Conservation (phyloP, 1,140 invertebrate species). For the Caenorhabditis briggsae region DNA sequence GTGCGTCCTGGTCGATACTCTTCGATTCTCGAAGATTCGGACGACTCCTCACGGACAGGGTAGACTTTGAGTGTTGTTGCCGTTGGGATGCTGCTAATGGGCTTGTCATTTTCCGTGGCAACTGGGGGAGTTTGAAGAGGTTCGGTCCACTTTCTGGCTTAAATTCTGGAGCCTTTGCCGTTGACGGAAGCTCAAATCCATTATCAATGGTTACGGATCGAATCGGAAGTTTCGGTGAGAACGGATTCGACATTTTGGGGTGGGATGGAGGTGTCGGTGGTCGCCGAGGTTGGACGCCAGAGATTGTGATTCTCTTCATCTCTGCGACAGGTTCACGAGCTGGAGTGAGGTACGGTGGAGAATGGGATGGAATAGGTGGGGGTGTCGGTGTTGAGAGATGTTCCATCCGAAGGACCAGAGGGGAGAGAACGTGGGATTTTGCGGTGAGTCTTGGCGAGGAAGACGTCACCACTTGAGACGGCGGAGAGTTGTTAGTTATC, state of each 20-base stretch:
- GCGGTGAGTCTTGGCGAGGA: neutral
- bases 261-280: slow-evolving; percentile 9
- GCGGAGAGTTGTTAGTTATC: slow-evolving; percentile 31
- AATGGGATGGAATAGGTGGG: slow-evolving; percentile 8
- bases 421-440: slow-evolving; percentile 8
- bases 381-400: neutral
- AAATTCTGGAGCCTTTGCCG: neutral
- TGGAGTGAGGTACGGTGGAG: slow-evolving; percentile 12
- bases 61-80: neutral
- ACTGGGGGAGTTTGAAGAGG: slow-evolving; percentile 20
- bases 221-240: slow-evolving; percentile 24
- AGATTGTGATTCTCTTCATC: slow-evolving; percentile 2
- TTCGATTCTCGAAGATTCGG: slow-evolving; percentile 38
- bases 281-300: neutral
- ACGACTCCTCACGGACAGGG: neutral
- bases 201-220: slow-evolving; percentile 24
- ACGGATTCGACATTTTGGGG: slow-evolving; percentile 22
- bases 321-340: neutral
- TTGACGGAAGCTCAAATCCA: slow-evolving; percentile 13
- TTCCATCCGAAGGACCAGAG: neutral
- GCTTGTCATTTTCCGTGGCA: neutral
- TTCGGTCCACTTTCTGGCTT: no score
- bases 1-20: neutral
- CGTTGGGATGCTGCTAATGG: neutral
- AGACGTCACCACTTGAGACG: neutral